Conservation (phyloP, 2,797 vertebrate genomes). For the Sebastes elongatus region DNA sequence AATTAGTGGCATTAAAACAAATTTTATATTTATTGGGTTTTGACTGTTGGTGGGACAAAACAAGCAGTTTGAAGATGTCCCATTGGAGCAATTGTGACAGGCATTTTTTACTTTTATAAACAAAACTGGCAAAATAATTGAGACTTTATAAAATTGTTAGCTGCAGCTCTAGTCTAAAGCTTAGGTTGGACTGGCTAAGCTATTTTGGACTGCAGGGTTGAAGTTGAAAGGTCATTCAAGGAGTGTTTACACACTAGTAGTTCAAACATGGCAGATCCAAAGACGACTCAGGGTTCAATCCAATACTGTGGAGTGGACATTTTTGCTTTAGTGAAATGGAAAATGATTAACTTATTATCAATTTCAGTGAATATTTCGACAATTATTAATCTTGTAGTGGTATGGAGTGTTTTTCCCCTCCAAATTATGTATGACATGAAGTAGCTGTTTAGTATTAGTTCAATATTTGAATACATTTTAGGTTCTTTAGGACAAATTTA, state of each 20-base stretch:
- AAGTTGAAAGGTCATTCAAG: neutral
- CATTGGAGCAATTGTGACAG: neutral
- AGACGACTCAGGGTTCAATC: neutral
- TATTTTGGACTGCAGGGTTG: neutral
- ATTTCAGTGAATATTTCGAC: neutral
- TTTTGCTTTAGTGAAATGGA: neutral
- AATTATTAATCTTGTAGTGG: neutral
- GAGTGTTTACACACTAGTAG: conserved; percentile 29
- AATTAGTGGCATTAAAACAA: too few species aligned
- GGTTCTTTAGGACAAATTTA: neutral
- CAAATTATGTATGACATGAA: neutral
- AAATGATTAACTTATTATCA: neutral
- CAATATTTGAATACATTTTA: neutral
- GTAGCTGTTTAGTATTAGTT: neutral
- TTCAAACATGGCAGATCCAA: conserved; percentile 18
- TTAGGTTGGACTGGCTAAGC: neutral
- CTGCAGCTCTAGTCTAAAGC: neutral
- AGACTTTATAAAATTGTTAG: neutral
- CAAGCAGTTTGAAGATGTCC: neutral
- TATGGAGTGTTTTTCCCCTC: neutral
- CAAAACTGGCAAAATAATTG: neutral
- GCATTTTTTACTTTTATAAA: neutral
- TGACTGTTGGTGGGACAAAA: neutral
- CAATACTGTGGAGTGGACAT: conserved; percentile 2
- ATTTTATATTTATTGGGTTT: too few species aligned